Evolutionary conservation across 2,797 vertebrate species (phyloP).

Genomic region (Malacoraja senta): DNA sequence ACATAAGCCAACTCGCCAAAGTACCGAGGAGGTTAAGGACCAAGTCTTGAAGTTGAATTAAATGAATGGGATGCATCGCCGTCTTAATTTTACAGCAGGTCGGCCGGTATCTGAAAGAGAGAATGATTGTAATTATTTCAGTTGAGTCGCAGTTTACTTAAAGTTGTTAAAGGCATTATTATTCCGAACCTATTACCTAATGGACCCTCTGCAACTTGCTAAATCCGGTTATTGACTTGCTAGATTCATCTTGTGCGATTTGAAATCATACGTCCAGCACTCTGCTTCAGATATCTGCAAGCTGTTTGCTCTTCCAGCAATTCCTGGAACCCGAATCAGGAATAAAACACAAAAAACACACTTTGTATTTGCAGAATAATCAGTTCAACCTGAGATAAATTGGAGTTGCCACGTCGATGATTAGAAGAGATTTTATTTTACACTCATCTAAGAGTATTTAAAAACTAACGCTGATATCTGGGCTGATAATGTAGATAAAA

Average conservation of each 20-base stretch:
- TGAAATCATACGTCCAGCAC: neutral
- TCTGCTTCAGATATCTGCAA: neutral
- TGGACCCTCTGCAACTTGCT: neutral
- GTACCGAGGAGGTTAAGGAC: neutral
- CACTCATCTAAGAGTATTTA: neutral
- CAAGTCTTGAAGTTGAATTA: neutral
- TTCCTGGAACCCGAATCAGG: too few species aligned
- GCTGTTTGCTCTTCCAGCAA: neutral
- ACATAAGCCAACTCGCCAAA: neutral
- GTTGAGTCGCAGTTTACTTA: neutral
- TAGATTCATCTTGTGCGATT: neutral
- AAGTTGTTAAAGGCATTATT: slow-evolving; percentile 5
- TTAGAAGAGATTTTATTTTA: neutral
- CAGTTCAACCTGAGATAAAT: neutral
- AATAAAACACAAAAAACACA: too few species aligned
- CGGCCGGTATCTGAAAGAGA: neutral
- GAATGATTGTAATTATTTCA: neutral
- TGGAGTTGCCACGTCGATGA: neutral
- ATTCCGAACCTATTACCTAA: slow-evolving; percentile 9
- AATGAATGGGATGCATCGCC: neutral
- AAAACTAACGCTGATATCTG: neutral
- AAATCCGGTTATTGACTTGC: neutral
- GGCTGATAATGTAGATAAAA: neutral
- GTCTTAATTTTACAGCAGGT: neutral
- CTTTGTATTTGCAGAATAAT: neutral